These are phyloP conservation scores for Blera fallax DNA, from an alignment of 2,888 invertebrate species.

Conservation along the genomic window DNA sequence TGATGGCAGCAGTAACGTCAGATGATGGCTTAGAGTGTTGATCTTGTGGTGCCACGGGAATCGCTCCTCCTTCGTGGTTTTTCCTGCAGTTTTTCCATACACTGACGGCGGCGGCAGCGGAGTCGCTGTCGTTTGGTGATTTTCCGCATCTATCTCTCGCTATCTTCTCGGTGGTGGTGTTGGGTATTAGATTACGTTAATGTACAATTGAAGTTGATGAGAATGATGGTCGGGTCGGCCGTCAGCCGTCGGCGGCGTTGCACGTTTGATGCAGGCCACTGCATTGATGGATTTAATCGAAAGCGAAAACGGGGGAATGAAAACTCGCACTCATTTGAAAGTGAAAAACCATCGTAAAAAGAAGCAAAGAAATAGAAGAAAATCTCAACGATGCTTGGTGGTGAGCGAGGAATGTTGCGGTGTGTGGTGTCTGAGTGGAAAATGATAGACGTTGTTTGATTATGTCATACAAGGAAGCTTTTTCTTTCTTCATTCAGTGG, in stretches of 20 bases:
- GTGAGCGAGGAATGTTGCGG: constrained; percentile 12
- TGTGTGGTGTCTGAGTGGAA: constrained; percentile 48
- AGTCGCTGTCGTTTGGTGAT: constrained; percentile 11
- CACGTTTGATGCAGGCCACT: constrained; percentile 50
- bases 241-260: constrained; percentile 14
- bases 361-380: neutral
- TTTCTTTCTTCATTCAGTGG: constrained; percentile 63
- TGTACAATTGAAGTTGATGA: constrained; percentile 24
- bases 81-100: constrained; percentile 14
- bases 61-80: constrained; percentile 54
- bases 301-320: constrained; percentile 60
- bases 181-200: constrained; percentile 50
- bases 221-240: constrained; percentile 33
- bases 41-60: constrained; percentile 62
- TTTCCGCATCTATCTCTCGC: constrained; percentile 51
- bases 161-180: constrained; percentile 25
- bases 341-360: constrained; percentile 45
- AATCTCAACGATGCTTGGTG: constrained; percentile 20
- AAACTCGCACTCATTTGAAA: constrained; percentile 62
- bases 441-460: constrained; percentile 71
- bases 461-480: constrained; percentile 79
- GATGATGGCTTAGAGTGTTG: constrained; percentile 64
- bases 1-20: constrained; percentile 13
- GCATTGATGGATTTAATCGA: constrained; percentile 63
- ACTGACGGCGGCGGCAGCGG: no score